Conservation (phyloP, 2,113 vertebrate genomes). For the Leptodactylus fuscus region DNA sequence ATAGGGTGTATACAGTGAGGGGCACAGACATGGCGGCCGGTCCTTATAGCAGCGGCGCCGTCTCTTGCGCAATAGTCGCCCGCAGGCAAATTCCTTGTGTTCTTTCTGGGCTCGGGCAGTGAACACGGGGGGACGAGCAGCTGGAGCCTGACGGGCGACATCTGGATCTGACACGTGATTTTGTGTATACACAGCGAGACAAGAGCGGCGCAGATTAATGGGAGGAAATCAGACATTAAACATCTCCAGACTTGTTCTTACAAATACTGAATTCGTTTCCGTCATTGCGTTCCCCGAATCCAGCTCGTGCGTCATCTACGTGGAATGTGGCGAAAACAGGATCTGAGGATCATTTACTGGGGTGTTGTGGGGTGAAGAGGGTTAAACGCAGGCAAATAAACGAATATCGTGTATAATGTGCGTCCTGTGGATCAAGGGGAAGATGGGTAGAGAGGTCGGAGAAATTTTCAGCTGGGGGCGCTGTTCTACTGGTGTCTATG, state of each 20-base stretch:
- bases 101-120: not conserved
- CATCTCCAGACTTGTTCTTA: not conserved
- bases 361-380: not conserved
- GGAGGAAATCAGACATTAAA: not conserved
- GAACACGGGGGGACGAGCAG: not conserved
- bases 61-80: not conserved
- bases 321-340: not conserved
- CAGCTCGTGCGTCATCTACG: not conserved
- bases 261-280: no score
- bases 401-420: no score
- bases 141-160: not conserved
- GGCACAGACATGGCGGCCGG: no score
- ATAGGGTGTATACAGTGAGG: no score
- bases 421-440: no score
- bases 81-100: not conserved
- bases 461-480: not conserved
- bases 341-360: not conserved
- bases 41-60: no score
- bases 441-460: no score
- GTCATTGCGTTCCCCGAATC: not conserved
- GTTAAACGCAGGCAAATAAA: not conserved
- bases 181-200: not conserved
- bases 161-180: not conserved
- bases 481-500: not conserved
- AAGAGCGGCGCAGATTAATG: not conserved